Base-by-base conservation (phyloP, 2,888 invertebrate genomes). In the Conops quadrifasciatus region DNA sequence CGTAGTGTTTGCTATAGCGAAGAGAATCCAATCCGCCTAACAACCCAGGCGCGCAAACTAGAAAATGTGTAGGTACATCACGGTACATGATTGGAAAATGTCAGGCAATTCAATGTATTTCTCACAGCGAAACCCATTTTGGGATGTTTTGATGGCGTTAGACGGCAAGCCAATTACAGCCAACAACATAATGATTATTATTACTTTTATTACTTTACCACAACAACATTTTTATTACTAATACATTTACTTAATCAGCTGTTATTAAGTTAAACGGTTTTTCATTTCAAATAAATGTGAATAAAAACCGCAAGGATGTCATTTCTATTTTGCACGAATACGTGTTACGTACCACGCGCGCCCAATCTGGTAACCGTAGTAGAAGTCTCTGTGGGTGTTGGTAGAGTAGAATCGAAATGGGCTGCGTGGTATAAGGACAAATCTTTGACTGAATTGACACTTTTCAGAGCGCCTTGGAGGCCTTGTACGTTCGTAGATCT, bases 261-360 rank as follows among this genome's bases (percentile, higher is more conserved):
- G 28, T 67, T 59, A 45, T 63, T 19, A 13, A n/a, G 43, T 19
- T 47, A n/a, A 58, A n/a, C 26, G 26, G 43, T 56, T 56, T 66
- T 58, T 36, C 15, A 65, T 30, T 65, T 65, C 19, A n/a, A 68
- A 68, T 68, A 62, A 68, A 68, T 51, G 51, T 68, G 51, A 49
- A 68, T 36, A 62, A 68, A 45, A 58, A 58, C 49, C 16, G 51
- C 19, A 58, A 58, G 26, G 26, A 56, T 56, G n/a, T n/a, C n/a
- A n/a, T n/a, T n/a, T n/a, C n/a, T n/a, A n/a, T 24, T 3, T 2
- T 56, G 24, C 2, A 2, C n/a, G 9, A 7, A 36, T 36, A 36
- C 9, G 36, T 7, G 36, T 4, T 4, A 7, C 4, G 36, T 36
- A 36, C 36, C 36, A n/a, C n/a, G n/a, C n/a, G n/a, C n/a, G n/a